Evolutionary conservation across 2,888 invertebrate genomes (phyloP), one percentile per base, ranked within the genome.

Genomic region (Busseola fusca): DNA sequence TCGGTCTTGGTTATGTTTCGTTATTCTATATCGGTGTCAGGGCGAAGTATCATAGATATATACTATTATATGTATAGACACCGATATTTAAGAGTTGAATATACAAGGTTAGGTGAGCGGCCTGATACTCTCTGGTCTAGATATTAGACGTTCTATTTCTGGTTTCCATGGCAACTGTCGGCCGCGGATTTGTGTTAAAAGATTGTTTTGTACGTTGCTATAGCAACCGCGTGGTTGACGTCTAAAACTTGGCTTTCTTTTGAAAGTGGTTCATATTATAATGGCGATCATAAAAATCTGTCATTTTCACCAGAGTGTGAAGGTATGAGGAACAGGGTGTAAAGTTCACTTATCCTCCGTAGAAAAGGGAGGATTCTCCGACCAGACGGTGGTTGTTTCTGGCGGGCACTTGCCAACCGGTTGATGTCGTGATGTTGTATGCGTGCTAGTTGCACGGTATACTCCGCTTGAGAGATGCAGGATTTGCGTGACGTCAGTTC

Each of bases 1-100:
- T 84, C 76, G 72, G 71, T 86, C 78, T 78, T 76, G 74, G 74
- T 86, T 78, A 74, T 80, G 85, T 88, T 90, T 88, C 86, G 93
- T 87, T 90, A 93, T 84, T 84, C 76, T 89, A 92, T 92, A 93
- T 92, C 86, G 81, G 88, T 93, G 93, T 93, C 93, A 93, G 88
- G 93, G 93, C 84, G 69, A 87, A 64, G 73, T 80, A 83, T 81
- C 74, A 82, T 72, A 79, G 81, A 68, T 82, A 82, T 40, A 16
- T 64, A 74, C 74, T 72, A 63, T 64, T 66, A 30, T 57, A 74
- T 25, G 68, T 65, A 72, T 63, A 77, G 69, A 64, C 67, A 34
- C 54, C 62, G 82, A 76, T 86, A 86, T 84, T 78, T 71, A 70
- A 77, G 71, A 73, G 69, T 79, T 69, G 70, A 71, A 77, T 74